These are phyloP conservation scores for Microctenopoma lineatum DNA, from an alignment of 2,797 vertebrate genomes.

Conservation along the genomic window DNA sequence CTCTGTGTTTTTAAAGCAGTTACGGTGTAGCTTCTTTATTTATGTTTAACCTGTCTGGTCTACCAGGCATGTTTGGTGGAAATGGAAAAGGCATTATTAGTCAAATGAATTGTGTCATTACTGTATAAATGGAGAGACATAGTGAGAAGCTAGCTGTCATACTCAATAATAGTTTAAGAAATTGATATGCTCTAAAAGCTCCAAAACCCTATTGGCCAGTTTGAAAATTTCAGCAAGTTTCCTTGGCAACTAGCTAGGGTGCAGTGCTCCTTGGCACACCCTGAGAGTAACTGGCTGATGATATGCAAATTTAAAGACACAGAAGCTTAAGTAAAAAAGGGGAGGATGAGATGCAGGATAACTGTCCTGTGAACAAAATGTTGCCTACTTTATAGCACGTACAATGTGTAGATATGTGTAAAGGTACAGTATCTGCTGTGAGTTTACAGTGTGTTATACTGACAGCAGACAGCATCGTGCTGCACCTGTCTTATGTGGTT, in stretches of 20 bases:
- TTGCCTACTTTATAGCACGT: neutral
- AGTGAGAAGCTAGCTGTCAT: neutral
- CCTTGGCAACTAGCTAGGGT: constrained; percentile 61
- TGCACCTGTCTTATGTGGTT: constrained; percentile 28
- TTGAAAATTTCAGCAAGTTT: constrained; percentile 60
- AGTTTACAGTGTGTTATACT: constrained; percentile 24
- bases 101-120: constrained; percentile 21
- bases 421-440: neutral
- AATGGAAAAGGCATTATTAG: neutral
- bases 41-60: neutral
- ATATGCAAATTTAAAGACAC: constrained; percentile 61
- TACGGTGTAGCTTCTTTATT: neutral
- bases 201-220: constrained; percentile 34
- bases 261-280: constrained; percentile 49
- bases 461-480: constrained; percentile 35
- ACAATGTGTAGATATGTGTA: neutral
- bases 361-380: constrained; percentile 11
- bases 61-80: neutral
- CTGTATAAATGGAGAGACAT: constrained; percentile 17
- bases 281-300: constrained; percentile 49
- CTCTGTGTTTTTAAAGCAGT: neutral
- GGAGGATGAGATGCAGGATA: constrained; percentile 16
- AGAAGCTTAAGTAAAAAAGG: constrained; percentile 26
- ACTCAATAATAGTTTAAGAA: neutral
- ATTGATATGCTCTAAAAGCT: constrained; percentile 2